phyloP scores from a whole-genome alignment of 2,113 vertebrate species.

The Heteronetta atricapilla region DNA sequence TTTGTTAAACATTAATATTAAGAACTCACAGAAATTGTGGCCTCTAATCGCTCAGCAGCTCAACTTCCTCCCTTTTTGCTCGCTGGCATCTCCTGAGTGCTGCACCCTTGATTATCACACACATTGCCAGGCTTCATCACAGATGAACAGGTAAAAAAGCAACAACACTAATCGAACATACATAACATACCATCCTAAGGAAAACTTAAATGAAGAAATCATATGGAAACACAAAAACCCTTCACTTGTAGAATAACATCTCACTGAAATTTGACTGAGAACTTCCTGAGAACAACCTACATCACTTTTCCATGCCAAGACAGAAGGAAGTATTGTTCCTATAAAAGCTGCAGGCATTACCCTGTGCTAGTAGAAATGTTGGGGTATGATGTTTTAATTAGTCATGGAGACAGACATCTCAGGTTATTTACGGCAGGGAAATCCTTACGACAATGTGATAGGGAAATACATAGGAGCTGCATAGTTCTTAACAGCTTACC shows the following conservation, averaged over 20 bases:
- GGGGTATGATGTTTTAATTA: neutral
- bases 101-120: neutral
- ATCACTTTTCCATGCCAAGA: neutral
- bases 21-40: neutral
- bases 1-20: neutral
- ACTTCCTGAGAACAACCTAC: neutral
- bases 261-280: neutral
- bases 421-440: too few species aligned
- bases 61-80: too few species aligned
- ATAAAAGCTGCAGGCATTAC: neutral
- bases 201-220: neutral
- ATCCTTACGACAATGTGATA: neutral
- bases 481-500: neutral
- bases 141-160: neutral
- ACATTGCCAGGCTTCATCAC: neutral
- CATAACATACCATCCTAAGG: too few species aligned
- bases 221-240: neutral
- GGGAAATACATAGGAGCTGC: neutral
- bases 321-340: neutral
- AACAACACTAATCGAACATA: neutral
- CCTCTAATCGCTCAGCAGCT: neutral
- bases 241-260: neutral
- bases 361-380: too few species aligned
- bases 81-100: neutral
- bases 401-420: neutral